Conservation (phyloP, 2,113 vertebrate genomes). For the Sclerurus mexicanus region DNA sequence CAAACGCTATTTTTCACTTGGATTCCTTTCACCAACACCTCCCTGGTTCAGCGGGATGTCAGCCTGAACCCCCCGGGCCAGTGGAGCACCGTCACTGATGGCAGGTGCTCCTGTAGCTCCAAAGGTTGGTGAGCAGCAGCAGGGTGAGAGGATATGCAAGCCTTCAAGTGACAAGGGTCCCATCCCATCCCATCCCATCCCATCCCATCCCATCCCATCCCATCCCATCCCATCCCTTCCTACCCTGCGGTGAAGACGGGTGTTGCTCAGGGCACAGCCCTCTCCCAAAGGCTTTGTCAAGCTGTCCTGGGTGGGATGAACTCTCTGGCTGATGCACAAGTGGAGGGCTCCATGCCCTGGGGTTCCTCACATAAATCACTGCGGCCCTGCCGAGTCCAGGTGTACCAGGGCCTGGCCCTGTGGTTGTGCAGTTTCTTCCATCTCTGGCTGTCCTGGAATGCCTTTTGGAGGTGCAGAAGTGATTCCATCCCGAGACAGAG, state of each 20-base stretch:
- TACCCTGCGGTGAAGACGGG: neutral
- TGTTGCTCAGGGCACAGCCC: neutral
- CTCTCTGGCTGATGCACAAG: accelerated
- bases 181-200: too few species aligned
- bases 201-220: too few species aligned
- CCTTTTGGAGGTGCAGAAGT: neutral
- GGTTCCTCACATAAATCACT: neutral
- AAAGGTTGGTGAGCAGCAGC: neutral
- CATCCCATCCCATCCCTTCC: neutral
- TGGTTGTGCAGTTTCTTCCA: neutral
- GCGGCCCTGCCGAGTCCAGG: neutral
- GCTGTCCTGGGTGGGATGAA: neutral
- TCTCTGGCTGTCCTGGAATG: neutral
- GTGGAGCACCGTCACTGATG: neutral
- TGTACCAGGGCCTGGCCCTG: neutral
- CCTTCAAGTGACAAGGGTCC: neutral
- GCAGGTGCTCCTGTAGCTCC: neutral
- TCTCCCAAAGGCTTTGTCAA: neutral
- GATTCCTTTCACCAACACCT: neutral
- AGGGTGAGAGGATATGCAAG: neutral
- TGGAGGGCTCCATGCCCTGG: accelerated
- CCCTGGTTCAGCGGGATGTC: neutral
- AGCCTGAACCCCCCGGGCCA: neutral
- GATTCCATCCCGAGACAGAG: neutral
- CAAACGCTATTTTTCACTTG: neutral